Evolutionary conservation across 2,797 vertebrate genomes (phyloP).

Genomic region (Rhabdophis nuchalis): DNA sequence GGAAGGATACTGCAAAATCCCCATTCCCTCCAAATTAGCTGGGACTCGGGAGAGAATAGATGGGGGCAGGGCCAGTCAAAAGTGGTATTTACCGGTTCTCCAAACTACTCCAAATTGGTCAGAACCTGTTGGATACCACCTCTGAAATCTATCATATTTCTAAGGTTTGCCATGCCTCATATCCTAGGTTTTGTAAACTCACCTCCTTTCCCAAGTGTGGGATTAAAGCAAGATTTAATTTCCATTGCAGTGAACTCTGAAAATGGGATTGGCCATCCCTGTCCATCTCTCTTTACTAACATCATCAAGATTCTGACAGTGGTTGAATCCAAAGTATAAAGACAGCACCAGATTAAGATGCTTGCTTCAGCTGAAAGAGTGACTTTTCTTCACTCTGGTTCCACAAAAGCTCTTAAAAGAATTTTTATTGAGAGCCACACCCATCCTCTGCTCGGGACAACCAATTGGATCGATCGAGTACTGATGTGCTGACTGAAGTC

Average conservation of each 20-base stretch:
- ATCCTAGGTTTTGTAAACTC: neutral
- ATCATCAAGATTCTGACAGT: neutral
- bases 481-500: conserved; percentile 42
- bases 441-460: neutral
- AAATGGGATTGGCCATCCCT: neutral
- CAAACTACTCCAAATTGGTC: no score
- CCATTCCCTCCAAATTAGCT: no score
- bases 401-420: neutral
- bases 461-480: conserved; percentile 3
- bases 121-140: no score
- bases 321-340: neutral
- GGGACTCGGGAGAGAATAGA: no score
- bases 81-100: no score
- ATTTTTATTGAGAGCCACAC: conserved; percentile 10
- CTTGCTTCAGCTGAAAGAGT: neutral
- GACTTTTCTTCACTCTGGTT: neutral
- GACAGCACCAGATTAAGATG: neutral
- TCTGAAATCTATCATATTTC: neutral
- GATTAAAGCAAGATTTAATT: neutral
- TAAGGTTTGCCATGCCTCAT: neutral
- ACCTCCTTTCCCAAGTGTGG: neutral
- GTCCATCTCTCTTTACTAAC: neutral
- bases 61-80: no score
- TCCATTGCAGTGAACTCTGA: neutral
- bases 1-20: no score